Conservation (phyloP, 2,113 vertebrate species). For the Oxyruncus cristatus region DNA sequence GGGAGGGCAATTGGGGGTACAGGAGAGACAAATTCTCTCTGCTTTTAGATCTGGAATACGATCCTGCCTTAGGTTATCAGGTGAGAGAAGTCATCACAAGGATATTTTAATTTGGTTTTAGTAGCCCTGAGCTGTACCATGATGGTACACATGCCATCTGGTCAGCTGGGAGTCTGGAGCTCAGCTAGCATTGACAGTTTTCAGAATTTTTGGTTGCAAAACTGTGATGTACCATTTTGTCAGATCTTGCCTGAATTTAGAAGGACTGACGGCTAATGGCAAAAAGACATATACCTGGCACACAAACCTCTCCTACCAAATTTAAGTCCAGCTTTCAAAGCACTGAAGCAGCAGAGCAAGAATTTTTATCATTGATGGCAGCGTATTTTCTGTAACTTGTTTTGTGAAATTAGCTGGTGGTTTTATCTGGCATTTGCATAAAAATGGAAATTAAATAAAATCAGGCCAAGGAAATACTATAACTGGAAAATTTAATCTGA, state of each 20-base stretch:
- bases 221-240: not conserved
- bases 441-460: not conserved
- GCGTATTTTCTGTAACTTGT: not conserved
- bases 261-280: not conserved
- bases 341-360: not conserved
- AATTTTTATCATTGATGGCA: not conserved
- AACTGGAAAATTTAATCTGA: not conserved
- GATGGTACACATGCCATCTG: accelerated
- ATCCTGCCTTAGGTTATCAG: not conserved
- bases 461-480: not conserved
- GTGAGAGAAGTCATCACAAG: not conserved
- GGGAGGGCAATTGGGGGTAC: not conserved
- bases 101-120: not conserved
- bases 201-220: not conserved
- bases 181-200: not conserved
- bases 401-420: not conserved
- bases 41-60: not conserved
- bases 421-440: not conserved
- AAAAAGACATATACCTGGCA: not conserved
- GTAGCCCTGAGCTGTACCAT: not conserved
- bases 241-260: not conserved
- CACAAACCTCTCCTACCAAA: not conserved
- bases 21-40: not conserved
- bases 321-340: not conserved
- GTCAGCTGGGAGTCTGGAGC: not conserved